Evolutionary conservation across 2,113 vertebrate genomes (phyloP), one percentile per base, ranked within the genome.

Genomic region (Nesogale talazaci): DNA sequence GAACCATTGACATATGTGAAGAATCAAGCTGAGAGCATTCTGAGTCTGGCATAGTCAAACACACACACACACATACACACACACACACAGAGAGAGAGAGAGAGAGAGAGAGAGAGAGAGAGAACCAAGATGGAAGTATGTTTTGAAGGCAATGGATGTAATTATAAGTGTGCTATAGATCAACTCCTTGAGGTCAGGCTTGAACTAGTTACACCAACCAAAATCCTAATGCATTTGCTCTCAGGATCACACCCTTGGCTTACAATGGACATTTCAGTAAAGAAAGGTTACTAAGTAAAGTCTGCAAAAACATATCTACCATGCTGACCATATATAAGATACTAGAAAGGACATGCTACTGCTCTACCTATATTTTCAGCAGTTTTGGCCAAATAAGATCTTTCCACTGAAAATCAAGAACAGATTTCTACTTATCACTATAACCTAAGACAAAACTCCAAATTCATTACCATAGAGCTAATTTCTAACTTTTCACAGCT

Each of bases 391-490:
- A 80, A 34, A 70, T 5, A 7, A 83, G 29, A 31, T 72, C 92
- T 94, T 94, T 77, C 57, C 63, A 29, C 20, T 86, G 86, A 38
- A 94, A 86, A 80, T 63, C 8, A 57, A 91, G 8, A 11, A 70
- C 46, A 52, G 46, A 52, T 52, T 52, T 52, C 46, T 52, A 52
- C 14, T 6, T 52, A 52, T 52, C 46, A 52, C 46, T 52, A 52
- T 52, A 52, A 52, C 46, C 14, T 52, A 9, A 52, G 46, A 52
- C 46, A 52, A 10, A 52, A 52, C 46, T 52, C 46, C 46, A 52
- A 52, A 11, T 52, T 12, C 46, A 52, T 52, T 52, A 12, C 46
- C 46, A 52, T 5, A 52, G 46, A 52, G 46, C 14, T 52, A 12
- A 52, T 52, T 52, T 52, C 46, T 12, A 52, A 52, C 46, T 52